Percentiles rank a stretch among this genome's conserved stretches.
Conservation (phyloP, 2,888 invertebrate genomes). For the Pristionchus maxplancki region DNA sequence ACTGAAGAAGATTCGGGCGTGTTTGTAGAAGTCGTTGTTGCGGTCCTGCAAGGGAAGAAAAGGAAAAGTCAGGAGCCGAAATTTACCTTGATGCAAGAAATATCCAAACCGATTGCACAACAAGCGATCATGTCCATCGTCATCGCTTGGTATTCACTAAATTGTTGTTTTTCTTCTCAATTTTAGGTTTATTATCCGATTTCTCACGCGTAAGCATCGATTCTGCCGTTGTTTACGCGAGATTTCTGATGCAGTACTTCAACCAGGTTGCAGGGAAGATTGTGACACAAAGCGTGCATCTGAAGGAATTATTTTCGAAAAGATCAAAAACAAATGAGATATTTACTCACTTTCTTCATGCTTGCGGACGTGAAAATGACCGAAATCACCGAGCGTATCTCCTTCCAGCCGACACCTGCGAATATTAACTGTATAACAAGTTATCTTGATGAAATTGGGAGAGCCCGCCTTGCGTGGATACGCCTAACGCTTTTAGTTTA, state of each 20-base stretch:
- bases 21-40: background rate
- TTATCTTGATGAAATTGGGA: too few relatives aligned
- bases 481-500: too few relatives aligned
- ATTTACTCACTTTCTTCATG: constrained; percentile 79
- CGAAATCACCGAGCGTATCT: constrained; percentile 83
- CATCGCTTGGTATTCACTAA: constrained; percentile 70
- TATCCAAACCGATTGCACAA: constrained; percentile 62
- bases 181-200: too few relatives aligned
- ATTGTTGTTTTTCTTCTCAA: too few relatives aligned
- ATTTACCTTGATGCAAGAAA: constrained; percentile 48
- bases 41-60: too few relatives aligned
- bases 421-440: background rate
- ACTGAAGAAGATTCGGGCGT: background rate
- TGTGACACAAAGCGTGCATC: constrained; percentile 57
- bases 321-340: too few relatives aligned
- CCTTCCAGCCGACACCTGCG: constrained; percentile 82
- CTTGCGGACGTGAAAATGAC: constrained; percentile 85
- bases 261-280: constrained; percentile 47
- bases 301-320: background rate
- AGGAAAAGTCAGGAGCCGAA: too few relatives aligned
- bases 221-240: background rate
- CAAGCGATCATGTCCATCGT: constrained; percentile 70
- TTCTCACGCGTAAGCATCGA: constrained; percentile 48
- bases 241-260: constrained; percentile 1
- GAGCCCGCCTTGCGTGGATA: too few relatives aligned